A percentile compares a stretch with the other conserved stretches of the same genome.
Conservation (phyloP, 2,888 invertebrate genomes). For the Cosmopolites sordidus region DNA sequence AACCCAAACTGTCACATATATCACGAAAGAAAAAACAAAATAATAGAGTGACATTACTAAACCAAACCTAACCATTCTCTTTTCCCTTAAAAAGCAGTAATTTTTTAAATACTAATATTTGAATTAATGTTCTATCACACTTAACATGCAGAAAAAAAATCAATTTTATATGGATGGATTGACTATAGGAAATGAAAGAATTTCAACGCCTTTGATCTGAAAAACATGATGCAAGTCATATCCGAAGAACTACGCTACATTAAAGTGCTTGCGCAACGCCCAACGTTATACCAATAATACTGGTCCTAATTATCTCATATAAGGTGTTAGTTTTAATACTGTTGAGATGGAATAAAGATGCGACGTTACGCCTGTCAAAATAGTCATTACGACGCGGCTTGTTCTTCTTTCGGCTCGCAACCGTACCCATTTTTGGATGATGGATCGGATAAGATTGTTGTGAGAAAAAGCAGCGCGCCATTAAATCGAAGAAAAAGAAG, state of each 20-base stretch:
- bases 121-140: too few species aligned
- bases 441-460: background rate
- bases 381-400: slow-evolving; percentile 14
- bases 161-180: too few species aligned
- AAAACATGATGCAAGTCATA: background rate
- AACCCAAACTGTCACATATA: too few species aligned
- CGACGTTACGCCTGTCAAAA: slow-evolving; percentile 22
- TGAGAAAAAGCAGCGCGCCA: background rate
- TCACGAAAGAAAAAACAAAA: too few species aligned
- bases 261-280: background rate
- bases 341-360: slow-evolving; percentile 10
- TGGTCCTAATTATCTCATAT: slow-evolving; percentile 21
- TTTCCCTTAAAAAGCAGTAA: too few species aligned
- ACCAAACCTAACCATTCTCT: too few species aligned
- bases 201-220: background rate
- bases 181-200: too few species aligned
- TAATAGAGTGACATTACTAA: too few species aligned
- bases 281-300: slow-evolving; percentile 8
- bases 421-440: background rate
- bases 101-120: too few species aligned
- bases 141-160: too few species aligned
- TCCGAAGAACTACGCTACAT: background rate
- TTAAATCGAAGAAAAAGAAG: background rate
- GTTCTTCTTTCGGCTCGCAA: background rate
- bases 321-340: slow-evolving; percentile 24